Conservation (phyloP, 1,140 invertebrate genomes). For the Hycleus cichorii region DNA sequence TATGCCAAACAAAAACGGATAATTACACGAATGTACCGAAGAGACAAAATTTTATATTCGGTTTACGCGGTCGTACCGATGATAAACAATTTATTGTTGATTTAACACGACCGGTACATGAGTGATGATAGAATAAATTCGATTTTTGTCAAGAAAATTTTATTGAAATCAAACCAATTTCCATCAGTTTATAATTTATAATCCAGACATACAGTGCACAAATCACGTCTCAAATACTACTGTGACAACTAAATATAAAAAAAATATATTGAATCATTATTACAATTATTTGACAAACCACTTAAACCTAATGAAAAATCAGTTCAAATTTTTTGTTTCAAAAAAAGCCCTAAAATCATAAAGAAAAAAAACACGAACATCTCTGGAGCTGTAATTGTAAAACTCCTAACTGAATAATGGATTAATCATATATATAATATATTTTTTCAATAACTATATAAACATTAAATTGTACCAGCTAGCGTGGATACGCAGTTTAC, state of each 20-base stretch:
- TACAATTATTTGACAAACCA: background rate
- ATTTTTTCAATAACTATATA: too few species aligned
- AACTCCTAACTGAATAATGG: too few species aligned
- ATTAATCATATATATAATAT: too few species aligned
- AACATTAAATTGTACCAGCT: too few species aligned
- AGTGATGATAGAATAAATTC: conserved; percentile 12
- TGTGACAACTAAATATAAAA: conserved; percentile 6
- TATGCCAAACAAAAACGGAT: conserved; percentile 50
- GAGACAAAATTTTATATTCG: conserved; percentile 46
- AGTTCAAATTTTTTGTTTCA: background rate
- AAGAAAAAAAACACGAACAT: too few species aligned
- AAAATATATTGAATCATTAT: background rate
- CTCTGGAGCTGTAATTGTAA: too few species aligned
- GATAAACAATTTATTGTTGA: conserved; percentile 39
- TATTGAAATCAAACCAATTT: background rate
- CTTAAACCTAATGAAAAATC: background rate
- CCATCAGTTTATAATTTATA: background rate
- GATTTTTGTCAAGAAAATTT: background rate
- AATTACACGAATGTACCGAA: conserved; percentile 45
- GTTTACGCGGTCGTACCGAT: conserved; percentile 46
- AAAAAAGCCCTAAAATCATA: too few species aligned
- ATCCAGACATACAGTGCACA: conserved; percentile 14
- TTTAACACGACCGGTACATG: conserved; percentile 34
- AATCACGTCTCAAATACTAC: conserved; percentile 9
- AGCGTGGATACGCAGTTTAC: too few species aligned